Percentiles rank a stretch among this genome's conserved stretches.
phyloP scores from a whole-genome alignment of 1,140 invertebrate genomes.

The Trichonephila clavipes region DNA sequence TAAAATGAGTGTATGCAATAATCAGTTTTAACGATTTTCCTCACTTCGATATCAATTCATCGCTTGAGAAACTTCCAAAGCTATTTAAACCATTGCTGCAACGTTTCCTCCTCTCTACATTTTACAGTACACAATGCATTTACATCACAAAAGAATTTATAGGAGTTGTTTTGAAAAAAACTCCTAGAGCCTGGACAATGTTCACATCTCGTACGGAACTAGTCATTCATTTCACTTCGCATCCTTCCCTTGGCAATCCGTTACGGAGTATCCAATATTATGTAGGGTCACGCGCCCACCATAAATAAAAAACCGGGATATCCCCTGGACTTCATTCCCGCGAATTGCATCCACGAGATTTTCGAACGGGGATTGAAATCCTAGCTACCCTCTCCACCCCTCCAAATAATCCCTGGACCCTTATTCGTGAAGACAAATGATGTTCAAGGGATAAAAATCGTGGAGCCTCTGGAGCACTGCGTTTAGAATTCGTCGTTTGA shows the following conservation, averaged over 20 bases:
- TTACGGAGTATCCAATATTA: conserved; percentile 6
- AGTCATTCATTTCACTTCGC: conserved; percentile 28
- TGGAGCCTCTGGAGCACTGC: neutral
- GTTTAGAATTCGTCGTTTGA: neutral
- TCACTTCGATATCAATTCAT: too few species aligned
- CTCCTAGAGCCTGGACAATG: neutral
- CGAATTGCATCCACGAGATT: conserved; percentile 42
- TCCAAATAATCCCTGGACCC: conserved; percentile 5
- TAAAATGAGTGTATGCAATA: too few species aligned
- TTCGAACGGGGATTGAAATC: conserved; percentile 53
- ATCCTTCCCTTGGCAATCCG: neutral
- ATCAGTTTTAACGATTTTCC: too few species aligned
- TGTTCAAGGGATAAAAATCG: conserved; percentile 33
- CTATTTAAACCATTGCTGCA: too few species aligned
- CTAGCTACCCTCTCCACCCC: neutral
- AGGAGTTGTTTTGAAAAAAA: neutral
- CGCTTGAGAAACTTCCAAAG: too few species aligned
- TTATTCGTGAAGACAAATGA: conserved; percentile 43
- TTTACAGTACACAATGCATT: neutral
- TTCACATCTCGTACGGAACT: neutral
- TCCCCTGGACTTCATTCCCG: conserved; percentile 29
- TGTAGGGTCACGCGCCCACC: conserved; percentile 21
- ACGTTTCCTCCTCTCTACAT: too few species aligned
- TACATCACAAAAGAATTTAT: neutral
- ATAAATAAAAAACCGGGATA: conserved; percentile 52